A percentile compares a stretch with the other conserved stretches of the same genome.
These are phyloP conservation scores for Cremastinae sp. DNA, from an alignment of 2,888 invertebrate genomes.

Conservation along the genomic window DNA sequence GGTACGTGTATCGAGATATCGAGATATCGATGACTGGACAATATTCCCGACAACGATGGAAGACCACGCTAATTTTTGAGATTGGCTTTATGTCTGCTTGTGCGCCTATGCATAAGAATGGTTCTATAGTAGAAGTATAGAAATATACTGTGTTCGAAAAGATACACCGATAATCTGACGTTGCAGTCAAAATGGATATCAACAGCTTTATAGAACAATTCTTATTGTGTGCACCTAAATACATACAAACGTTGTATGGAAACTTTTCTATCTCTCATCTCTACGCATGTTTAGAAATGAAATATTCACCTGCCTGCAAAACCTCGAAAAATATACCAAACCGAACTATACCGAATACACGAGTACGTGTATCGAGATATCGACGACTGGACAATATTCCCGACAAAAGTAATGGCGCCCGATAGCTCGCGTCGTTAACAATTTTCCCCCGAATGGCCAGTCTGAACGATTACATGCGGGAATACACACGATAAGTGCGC, in stretches of 20 bases:
- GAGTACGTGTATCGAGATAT: background rate
- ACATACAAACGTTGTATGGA: too few relatives aligned
- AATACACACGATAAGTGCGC: conserved; percentile 63
- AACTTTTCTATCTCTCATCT: too few relatives aligned
- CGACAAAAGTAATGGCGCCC: conserved; percentile 38
- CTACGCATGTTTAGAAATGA: too few relatives aligned
- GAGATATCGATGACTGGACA: conserved; percentile 21
- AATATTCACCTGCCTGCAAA: too few relatives aligned
- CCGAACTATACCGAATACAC: too few relatives aligned
- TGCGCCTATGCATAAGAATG: background rate
- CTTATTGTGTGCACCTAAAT: too few relatives aligned
- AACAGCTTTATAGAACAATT: too few relatives aligned
- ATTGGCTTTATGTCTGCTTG: conserved; percentile 22
- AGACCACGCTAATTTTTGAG: conserved; percentile 14
- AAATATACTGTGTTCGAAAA: background rate
- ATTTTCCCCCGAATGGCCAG: conserved; percentile 61
- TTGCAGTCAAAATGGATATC: too few relatives aligned
- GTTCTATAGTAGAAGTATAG: background rate
- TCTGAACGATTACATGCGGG: conserved; percentile 63
- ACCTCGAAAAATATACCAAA: too few relatives aligned
- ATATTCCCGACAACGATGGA: conserved; percentile 48
- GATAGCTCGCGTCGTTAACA: conserved; percentile 52
- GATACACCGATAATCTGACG: too few relatives aligned
- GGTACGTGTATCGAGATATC: background rate
- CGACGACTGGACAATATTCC: conserved; percentile 38